Evolutionary conservation across 2,888 invertebrate genomes (phyloP), one percentile per base, ranked within the genome.

Genomic region (Trissolcus brochymenae): DNA sequence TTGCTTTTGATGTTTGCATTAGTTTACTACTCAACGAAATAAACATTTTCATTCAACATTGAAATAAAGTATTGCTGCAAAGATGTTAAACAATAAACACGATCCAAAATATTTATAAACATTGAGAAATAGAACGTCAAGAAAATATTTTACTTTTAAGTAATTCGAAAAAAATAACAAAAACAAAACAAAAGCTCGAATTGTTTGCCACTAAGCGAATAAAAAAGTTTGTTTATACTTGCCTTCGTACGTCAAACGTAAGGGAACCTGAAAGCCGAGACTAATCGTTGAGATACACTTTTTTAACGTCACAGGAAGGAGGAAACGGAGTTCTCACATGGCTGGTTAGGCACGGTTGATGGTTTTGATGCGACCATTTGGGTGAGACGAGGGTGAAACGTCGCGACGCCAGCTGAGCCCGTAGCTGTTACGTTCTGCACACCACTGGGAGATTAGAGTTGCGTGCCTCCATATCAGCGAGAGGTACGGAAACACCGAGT

Each of bases 371-470:
- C 50, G 19, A 50, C n/a, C n/a, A 21, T 40, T 65, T 56, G 66
- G 49, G 50, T 68, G 62, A 60, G 59, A 50, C 64, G 68, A 64
- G 61, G 76, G 70, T 65, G 57, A 61, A 65, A 66, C 66, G 76
- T 19, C 56, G 66, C 40, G 66, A 66, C 76, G 70, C 70, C 66
- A 65, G 68, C 68, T 77, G 78, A 70, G 68, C 79, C 67, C 64
- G 76, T 75, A 82, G 81, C 83, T 82, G 78, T 76, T 81, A 80
- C 82, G 84, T 83, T 82, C 83, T 84, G 84, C 81, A 85, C 85
- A 83, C 87, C 85, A 87, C 87, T 87, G 86, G 83, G 84, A 82
- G 85, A 85, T 83, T 78, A 83, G 81, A 64, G 74, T 80, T 60
- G 72, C 67, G 73, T 79, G 78, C 64, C 76, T 79, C 78, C 60